Base-by-base conservation (phyloP, 2,797 vertebrate species). In the Acropternis orthonyx region DNA sequence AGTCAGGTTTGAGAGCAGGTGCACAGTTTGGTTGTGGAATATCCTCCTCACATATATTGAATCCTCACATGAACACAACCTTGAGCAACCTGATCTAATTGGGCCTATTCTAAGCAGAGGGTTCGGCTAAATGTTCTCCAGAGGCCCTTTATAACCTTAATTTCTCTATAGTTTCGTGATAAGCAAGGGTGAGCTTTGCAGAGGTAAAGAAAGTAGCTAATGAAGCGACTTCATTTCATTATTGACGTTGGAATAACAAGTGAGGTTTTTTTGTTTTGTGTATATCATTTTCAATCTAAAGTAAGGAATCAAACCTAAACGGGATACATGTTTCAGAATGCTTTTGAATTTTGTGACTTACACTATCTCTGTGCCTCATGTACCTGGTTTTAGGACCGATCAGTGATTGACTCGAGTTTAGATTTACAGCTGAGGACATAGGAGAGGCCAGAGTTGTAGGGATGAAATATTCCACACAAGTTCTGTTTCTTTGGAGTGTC, bases 181-280 rank as follows among this genome's bases (percentile, higher is more conserved):
- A n/a, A 36, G 15, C 24, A 48, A 48, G 14, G 15, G 4, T 49
- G 49, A 92, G 9, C 18, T 7, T 24, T 4, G 0, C 22, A 43
- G 39, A 73, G 7, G 17, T 63, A 71, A 44, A 32, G 30, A 34
- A 82, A 15, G 12, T 55, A 73, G 8, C 39, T 88, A 75, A 56
- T 56, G 54, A 41, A 65, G 23, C 18, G 49, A 10, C 9, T 84
- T 71, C 3, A n/a, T 88, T 89, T 62, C 7, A 6, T 44, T 68
- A 23, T 41, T 78, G 30, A 75, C 52, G 28, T 23, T 74, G 36
- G 26, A 83, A 49, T 72, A 72, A 39, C 0, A 2, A 69, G 34
- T 28, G 0, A 5, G 26, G 2, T 3, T 34, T 56, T 61, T 75
- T 76, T 24, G 28, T 30, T 73, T 62, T 3, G 0, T 36, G 4